Conservation (phyloP, 2,888 invertebrate genomes). For the Habroteleia sp. region DNA sequence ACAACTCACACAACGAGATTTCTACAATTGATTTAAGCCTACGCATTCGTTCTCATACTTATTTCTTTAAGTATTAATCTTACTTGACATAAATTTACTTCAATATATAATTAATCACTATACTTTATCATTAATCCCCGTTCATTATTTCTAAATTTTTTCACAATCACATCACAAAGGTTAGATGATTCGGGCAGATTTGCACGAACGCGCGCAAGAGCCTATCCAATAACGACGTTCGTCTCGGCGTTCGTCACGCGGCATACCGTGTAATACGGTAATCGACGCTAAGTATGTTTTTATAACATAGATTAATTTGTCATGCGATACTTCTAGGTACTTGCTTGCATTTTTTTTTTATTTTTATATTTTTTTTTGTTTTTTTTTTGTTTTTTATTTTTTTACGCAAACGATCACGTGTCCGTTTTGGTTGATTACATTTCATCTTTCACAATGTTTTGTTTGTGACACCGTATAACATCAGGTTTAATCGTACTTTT, state of each 20-base stretch:
- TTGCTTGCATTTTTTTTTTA: conserved; percentile 10
- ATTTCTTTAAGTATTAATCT: conserved; percentile 53
- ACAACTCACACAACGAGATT: conserved; percentile 30
- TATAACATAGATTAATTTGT: conserved; percentile 43
- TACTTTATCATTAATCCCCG: conserved; percentile 34
- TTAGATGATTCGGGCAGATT: conserved; percentile 19
- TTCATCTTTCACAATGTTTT: not conserved
- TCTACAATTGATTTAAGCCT: conserved; percentile 39
- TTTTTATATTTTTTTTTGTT: no score
- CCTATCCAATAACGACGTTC: conserved; percentile 8
- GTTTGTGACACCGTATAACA: conserved; percentile 13
- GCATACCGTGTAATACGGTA: conserved; percentile 22
- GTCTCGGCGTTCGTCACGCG: not conserved
- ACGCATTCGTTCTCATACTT: conserved; percentile 32
- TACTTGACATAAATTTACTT: conserved; percentile 40
- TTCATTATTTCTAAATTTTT: conserved; percentile 9
- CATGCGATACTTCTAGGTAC: conserved; percentile 53
- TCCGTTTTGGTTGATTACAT: conserved; percentile 11
- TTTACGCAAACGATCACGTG: conserved; percentile 5
- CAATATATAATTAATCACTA: conserved; percentile 21
- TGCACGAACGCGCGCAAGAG: conserved; percentile 14
- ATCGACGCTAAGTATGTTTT: conserved; percentile 40
- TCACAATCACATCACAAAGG: conserved; percentile 51
- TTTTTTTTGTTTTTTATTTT: no score
- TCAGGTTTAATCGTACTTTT: conserved; percentile 40